Conservation (phyloP, 2,888 invertebrate species). For the Tortricodes alternella region DNA sequence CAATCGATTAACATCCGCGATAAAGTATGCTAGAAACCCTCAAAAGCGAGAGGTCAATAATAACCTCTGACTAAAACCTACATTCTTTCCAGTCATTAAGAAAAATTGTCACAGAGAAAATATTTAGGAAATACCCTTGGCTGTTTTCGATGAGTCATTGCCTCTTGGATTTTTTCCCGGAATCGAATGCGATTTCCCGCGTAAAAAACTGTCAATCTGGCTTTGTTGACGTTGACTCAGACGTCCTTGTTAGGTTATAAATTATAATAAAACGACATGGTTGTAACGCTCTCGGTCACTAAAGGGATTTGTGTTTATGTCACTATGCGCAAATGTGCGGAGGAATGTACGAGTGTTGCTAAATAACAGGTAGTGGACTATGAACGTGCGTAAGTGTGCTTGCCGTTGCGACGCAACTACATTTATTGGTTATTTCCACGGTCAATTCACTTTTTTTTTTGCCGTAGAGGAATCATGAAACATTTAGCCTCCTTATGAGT, state of each 20-base stretch:
- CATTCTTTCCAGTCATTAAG: not conserved
- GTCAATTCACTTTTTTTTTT: not conserved
- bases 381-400: slow-evolving; percentile 12
- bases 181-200: slow-evolving; percentile 25
- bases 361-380: slow-evolving; percentile 25
- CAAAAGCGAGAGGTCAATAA: not conserved
- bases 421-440: slow-evolving; percentile 18
- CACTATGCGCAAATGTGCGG: not conserved
- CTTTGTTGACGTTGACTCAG: slow-evolving; percentile 47
- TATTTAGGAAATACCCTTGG: not conserved
- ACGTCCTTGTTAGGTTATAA: slow-evolving; percentile 7
- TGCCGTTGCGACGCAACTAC: not conserved
- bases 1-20: too few relatives aligned
- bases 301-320: not conserved
- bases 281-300: slow-evolving; percentile 4
- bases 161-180: slow-evolving; percentile 11
- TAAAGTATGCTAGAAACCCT: too few relatives aligned
- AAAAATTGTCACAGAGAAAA: not conserved
- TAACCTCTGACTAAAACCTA: not conserved
- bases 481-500: too few relatives aligned
- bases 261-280: slow-evolving; percentile 4
- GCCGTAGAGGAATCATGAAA: not conserved
- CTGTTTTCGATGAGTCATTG: slow-evolving; percentile 17
- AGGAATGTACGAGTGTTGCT: slow-evolving; percentile 24
- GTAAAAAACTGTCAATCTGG: slow-evolving; percentile 21